Evolutionary conservation across 2,888 invertebrate genomes (phyloP).

Genomic region (Exocentrus adspersus): DNA sequence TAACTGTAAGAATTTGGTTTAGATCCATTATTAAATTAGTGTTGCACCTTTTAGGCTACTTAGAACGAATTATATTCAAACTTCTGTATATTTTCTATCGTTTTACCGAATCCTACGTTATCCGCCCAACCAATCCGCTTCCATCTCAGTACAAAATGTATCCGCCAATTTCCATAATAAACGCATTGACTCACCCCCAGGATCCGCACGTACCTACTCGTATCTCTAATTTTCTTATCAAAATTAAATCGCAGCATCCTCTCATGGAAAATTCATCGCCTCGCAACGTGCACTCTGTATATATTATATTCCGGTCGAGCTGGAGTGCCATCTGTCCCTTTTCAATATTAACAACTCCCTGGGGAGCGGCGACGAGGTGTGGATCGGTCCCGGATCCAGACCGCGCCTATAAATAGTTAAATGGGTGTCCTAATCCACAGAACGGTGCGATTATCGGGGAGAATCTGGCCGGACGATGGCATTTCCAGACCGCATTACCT

Average conservation of each 20-base stretch:
- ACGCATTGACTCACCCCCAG: too few relatives aligned
- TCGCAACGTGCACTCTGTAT: slow-evolving; percentile 10
- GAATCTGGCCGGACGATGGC: not conserved
- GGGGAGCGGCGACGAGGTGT: not conserved
- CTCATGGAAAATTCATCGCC: slow-evolving; percentile 5
- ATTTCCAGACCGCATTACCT: not conserved
- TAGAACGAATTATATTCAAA: too few relatives aligned
- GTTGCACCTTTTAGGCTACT: too few relatives aligned
- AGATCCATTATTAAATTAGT: too few relatives aligned
- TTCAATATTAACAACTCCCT: slow-evolving; percentile 13
- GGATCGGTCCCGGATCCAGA: not conserved
- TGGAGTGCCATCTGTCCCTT: slow-evolving; percentile 16
- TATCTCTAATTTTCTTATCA: slow-evolving; percentile 9
- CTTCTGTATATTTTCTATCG: too few relatives aligned
- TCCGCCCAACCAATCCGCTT: too few relatives aligned
- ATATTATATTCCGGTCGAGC: slow-evolving; percentile 5
- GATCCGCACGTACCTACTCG: too few relatives aligned
- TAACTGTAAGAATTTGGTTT: too few relatives aligned
- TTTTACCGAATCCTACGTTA: too few relatives aligned
- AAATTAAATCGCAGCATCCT: slow-evolving; percentile 3
- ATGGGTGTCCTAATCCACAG: not conserved
- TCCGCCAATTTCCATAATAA: too few relatives aligned
- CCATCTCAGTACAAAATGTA: too few relatives aligned
- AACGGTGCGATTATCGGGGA: slow-evolving; percentile 4
- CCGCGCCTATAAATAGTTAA: slow-evolving; percentile 8